These are phyloP conservation scores for Drosophila grimshawi DNA, from an alignment of 1,140 invertebrate species.

Conservation along the genomic window DNA sequence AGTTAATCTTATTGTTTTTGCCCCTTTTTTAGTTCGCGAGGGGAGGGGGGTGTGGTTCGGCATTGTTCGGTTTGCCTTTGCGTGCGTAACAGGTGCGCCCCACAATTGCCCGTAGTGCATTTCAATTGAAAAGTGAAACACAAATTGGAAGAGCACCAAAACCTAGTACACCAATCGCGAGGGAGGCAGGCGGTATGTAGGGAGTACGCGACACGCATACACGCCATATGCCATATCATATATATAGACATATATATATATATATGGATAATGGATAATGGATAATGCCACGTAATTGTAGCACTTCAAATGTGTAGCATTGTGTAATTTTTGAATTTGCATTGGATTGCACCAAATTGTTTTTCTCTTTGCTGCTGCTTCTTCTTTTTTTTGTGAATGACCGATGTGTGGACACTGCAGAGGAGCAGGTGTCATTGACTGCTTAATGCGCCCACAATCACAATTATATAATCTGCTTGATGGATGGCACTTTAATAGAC, in stretches of 20 bases:
- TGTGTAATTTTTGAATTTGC: conserved; percentile 33
- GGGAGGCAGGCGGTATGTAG: background rate
- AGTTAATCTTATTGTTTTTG: conserved; percentile 47
- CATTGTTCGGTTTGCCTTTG: background rate
- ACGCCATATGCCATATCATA: conserved; percentile 1
- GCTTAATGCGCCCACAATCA: conserved; percentile 47
- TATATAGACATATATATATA: background rate
- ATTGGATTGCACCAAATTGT: conserved; percentile 29
- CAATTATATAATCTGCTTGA: conserved; percentile 47
- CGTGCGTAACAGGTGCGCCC: conserved; percentile 48
- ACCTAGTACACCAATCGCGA: background rate
- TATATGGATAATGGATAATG: conserved; percentile 14
- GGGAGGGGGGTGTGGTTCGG: background rate
- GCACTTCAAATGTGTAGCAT: conserved; percentile 24
- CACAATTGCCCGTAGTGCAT: conserved; percentile 23
- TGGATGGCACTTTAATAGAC: conserved; percentile 56
- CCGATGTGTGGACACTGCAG: background rate
- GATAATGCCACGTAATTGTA: conserved; percentile 42
- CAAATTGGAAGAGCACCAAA: conserved; percentile 25
- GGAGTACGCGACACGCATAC: conserved; percentile 30
- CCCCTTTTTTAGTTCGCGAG: conserved; percentile 23
- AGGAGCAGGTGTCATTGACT: conserved; percentile 45
- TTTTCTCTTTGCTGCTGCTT: background rate
- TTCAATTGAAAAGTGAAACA: conserved; percentile 53
- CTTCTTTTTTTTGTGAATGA: background rate